phyloP scores from a whole-genome alignment of 2,797 vertebrate genomes.

The Microctenopoma lineatum region DNA sequence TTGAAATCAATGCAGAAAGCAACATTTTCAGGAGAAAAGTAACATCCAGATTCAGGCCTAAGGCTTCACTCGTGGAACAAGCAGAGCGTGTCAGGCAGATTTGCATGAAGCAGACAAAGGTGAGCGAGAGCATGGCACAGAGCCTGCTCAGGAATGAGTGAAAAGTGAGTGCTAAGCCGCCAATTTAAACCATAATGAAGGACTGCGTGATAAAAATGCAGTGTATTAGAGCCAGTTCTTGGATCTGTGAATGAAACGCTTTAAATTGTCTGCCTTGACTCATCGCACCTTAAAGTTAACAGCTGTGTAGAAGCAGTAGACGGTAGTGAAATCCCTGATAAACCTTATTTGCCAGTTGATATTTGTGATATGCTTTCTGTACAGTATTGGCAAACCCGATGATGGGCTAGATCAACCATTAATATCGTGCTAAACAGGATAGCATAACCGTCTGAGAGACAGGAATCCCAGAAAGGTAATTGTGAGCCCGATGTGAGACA shows the following conservation, averaged over 20 bases:
- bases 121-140: conserved; percentile 45
- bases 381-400: conserved; percentile 4
- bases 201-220: conserved; percentile 48
- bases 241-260: conserved; percentile 40
- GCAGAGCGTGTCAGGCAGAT: conserved; percentile 46
- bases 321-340: conserved; percentile 22
- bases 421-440: conserved; percentile 8
- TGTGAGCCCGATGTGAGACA: conserved; percentile 74
- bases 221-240: conserved; percentile 52
- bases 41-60: conserved; percentile 62
- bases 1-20: conserved; percentile 70
- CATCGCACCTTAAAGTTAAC: conserved; percentile 28
- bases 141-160: conserved; percentile 55
- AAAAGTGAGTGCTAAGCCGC: conserved; percentile 61
- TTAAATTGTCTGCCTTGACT: conserved; percentile 40
- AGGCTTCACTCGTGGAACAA: conserved; percentile 41
- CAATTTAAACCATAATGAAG: conserved; percentile 65
- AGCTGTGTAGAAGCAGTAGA: conserved; percentile 28
- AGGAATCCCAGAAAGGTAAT: conserved; percentile 55
- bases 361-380: neutral
- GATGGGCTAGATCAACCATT: conserved; percentile 35
- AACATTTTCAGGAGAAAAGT: conserved; percentile 65
- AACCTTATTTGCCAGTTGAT: conserved; percentile 21
- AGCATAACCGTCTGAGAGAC: conserved; percentile 43
- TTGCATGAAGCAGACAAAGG: conserved; percentile 44